Percentiles rank a stretch among this genome's conserved stretches.
phyloP scores from a whole-genome alignment of 2,888 invertebrate species.

The Watsonalla binaria region DNA sequence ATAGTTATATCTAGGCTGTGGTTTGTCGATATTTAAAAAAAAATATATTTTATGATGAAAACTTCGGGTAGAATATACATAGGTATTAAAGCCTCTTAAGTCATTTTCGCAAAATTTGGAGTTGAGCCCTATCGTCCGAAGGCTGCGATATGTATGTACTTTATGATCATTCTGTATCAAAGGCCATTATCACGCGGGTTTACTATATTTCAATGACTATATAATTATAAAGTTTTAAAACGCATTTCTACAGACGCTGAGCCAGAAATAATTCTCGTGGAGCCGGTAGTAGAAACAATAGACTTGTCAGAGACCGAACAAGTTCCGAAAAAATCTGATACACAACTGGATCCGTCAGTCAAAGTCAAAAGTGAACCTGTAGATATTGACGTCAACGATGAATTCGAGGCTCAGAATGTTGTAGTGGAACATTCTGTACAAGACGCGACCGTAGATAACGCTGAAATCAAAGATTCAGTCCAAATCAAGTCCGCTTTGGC shows the following conservation, averaged over 20 bases:
- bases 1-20: no score
- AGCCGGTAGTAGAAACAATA: slow-evolving; percentile 55
- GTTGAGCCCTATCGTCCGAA: no score
- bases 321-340: slow-evolving; percentile 13
- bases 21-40: no score
- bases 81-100: no score
- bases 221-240: not conserved
- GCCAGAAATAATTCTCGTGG: slow-evolving; percentile 47
- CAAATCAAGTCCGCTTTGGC: not conserved
- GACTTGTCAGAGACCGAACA: slow-evolving; percentile 42
- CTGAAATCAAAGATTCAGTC: no score
- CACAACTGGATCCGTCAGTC: not conserved
- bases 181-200: no score
- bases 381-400: slow-evolving; percentile 3
- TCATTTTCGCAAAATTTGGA: no score
- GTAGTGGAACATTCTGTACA: slow-evolving; percentile 1
- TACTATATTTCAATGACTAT: no score
- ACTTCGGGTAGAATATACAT: no score
- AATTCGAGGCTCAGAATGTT: not conserved
- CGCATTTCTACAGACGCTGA: slow-evolving; percentile 28
- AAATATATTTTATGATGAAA: no score
- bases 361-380: slow-evolving; percentile 26
- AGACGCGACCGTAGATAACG: slow-evolving; percentile 9
- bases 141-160: no score
- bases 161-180: no score